These are phyloP conservation scores for Liparis tanakae DNA, from an alignment of 2,797 vertebrate species.

Conservation along the genomic window DNA sequence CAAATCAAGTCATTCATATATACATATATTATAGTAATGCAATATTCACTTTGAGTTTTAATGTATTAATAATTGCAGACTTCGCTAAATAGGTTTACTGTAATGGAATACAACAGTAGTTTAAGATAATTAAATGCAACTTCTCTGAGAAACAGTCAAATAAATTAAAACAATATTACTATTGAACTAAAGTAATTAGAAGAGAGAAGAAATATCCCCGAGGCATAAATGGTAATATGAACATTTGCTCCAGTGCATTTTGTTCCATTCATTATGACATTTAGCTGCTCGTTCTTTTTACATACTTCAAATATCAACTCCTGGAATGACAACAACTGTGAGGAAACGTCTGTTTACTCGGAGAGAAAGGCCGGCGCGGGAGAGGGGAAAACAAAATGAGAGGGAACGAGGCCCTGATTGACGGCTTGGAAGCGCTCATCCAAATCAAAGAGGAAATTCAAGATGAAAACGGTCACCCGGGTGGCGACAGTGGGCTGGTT, in stretches of 20 bases:
- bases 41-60: conserved; percentile 25
- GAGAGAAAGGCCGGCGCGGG: conserved; percentile 1
- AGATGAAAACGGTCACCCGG: conserved; percentile 70
- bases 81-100: conserved; percentile 73
- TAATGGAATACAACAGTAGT: conserved; percentile 66
- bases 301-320: conserved; percentile 37
- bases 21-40: not conserved
- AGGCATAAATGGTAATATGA: conserved; percentile 62
- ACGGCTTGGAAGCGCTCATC: conserved; percentile 72
- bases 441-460: conserved; percentile 79
- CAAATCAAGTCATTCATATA: not conserved
- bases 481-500: conserved; percentile 71
- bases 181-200: conserved; percentile 79
- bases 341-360: conserved; percentile 30
- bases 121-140: conserved; percentile 74
- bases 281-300: conserved; percentile 42
- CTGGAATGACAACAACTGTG: conserved; percentile 19
- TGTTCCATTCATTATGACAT: conserved; percentile 42
- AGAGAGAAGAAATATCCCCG: conserved; percentile 63
- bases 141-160: conserved; percentile 76
- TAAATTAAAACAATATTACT: conserved; percentile 77
- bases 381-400: conserved; percentile 25
- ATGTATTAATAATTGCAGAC: conserved; percentile 67
- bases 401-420: conserved; percentile 64
- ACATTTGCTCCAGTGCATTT: conserved; percentile 41